A percentile compares a stretch with the other conserved stretches of the same genome.
Conservation (phyloP, 2,888 invertebrate genomes). For the Nebria brevicollis region DNA sequence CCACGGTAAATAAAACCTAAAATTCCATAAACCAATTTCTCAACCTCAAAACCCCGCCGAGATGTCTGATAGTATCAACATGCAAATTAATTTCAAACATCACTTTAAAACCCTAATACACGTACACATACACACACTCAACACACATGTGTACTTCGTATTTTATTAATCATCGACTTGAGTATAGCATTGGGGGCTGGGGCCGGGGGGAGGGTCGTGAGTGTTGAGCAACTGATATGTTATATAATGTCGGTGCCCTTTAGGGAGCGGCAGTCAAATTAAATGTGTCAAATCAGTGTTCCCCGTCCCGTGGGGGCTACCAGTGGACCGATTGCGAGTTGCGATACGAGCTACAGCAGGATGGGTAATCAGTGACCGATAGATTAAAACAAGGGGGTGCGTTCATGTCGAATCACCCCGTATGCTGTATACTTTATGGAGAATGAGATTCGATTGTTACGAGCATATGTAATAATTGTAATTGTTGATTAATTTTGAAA, state of each 20-base stretch:
- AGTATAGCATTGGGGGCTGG: background rate
- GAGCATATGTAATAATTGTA: conserved; percentile 14
- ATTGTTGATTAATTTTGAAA: no score
- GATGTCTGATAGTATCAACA: background rate
- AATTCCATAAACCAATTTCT: background rate
- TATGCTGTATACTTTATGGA: conserved; percentile 38
- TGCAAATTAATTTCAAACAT: background rate
- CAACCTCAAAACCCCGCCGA: background rate
- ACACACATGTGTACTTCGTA: background rate
- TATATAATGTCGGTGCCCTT: conserved; percentile 48
- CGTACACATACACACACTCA: background rate
- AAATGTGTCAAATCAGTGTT: conserved; percentile 58
- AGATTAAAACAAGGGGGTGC: conserved; percentile 43
- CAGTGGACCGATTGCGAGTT: background rate
- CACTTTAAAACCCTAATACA: background rate
- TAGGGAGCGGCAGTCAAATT: conserved; percentile 57
- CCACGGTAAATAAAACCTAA: background rate
- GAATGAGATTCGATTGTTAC: conserved; percentile 26
- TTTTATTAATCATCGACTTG: conserved; percentile 17
- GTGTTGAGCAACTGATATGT: conserved; percentile 36
- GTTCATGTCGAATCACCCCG: conserved; percentile 32
- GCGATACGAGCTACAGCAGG: conserved; percentile 15
- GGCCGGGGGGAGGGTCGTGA: background rate
- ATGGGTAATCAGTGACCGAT: conserved; percentile 33
- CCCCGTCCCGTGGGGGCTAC: conserved; percentile 20